Percentiles rank a stretch among this genome's conserved stretches.
These are phyloP conservation scores for Agrenia bidenticulata DNA, from an alignment of 2,888 invertebrate species.

Conservation along the genomic window DNA sequence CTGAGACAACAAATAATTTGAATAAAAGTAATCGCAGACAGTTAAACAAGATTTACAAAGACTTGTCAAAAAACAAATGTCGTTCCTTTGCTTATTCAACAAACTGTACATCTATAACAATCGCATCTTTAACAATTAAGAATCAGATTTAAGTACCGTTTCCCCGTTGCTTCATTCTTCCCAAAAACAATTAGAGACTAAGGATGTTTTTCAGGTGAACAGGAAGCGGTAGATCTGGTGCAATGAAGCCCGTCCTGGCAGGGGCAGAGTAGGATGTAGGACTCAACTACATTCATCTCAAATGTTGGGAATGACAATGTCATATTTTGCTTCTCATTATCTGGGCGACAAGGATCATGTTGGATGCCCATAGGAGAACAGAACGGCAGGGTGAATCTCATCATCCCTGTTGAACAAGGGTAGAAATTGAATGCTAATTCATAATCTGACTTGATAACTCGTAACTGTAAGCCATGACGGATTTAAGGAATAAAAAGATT, in stretches of 20 bases:
- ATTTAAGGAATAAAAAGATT: no score
- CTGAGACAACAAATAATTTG: constrained; percentile 21
- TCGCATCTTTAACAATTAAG: constrained; percentile 1
- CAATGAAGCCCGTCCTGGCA: constrained; percentile 21
- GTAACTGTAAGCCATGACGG: not conserved
- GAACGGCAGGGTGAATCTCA: constrained; percentile 32
- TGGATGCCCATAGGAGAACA: constrained; percentile 31
- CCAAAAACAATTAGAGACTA: no score
- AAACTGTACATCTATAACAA: not conserved
- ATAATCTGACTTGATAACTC: not conserved
- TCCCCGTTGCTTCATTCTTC: no score
- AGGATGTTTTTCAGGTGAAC: no score
- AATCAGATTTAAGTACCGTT: no score
- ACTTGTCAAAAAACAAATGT: not conserved
- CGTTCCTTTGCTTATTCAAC: not conserved
- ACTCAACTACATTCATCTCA: constrained; percentile 26
- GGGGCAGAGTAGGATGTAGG: constrained; percentile 36
- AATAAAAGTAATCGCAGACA: constrained; percentile 23
- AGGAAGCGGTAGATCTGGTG: not conserved
- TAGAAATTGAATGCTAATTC: no score
- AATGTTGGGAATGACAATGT: constrained; percentile 36
- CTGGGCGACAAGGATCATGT: constrained; percentile 39
- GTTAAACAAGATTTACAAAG: not conserved
- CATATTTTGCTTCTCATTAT: constrained; percentile 31
- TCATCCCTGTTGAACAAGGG: constrained; percentile 32